These are phyloP conservation scores for Scyliorhinus canicula DNA, from an alignment of 2,797 vertebrate species.

Conservation along the genomic window DNA sequence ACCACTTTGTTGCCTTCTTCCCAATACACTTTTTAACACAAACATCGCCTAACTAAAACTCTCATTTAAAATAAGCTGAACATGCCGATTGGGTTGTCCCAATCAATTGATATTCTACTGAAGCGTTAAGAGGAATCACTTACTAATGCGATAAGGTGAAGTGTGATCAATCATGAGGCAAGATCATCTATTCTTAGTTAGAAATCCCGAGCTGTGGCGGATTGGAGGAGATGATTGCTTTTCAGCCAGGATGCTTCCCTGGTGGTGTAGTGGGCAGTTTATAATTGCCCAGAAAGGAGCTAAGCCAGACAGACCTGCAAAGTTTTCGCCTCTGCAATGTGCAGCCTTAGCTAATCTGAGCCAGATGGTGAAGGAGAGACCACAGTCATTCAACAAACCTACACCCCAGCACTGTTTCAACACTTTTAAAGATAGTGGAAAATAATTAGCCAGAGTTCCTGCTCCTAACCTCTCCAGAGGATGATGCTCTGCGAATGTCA, in stretches of 20 bases:
- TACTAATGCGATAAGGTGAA: not conserved
- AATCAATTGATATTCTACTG: not conserved
- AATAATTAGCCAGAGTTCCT: not conserved
- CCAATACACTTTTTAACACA: not conserved
- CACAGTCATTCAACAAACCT: not conserved
- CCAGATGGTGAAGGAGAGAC: not conserved
- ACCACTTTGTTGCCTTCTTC: not conserved
- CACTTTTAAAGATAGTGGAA: not conserved
- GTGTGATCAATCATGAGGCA: not conserved
- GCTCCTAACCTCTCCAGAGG: not conserved
- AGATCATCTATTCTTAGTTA: not conserved
- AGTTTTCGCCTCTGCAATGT: no score
- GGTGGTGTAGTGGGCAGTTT: not conserved
- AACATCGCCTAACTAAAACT: not conserved
- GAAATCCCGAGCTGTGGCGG: not conserved
- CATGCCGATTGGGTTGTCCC: not conserved
- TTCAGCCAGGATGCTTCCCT: not conserved
- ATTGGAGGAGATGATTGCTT: constrained; percentile 17
- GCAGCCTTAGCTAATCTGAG: not conserved
- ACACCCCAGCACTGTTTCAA: not conserved
- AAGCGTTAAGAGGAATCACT: constrained; percentile 10
- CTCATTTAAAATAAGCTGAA: not conserved
- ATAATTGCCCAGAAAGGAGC: not conserved
- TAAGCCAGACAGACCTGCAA: not conserved
- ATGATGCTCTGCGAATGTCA: not conserved